Evolutionary conservation across 2,797 vertebrate genomes (phyloP), one percentile per base, ranked within the genome.

Genomic region (Helicolenus hilgendorfi): DNA sequence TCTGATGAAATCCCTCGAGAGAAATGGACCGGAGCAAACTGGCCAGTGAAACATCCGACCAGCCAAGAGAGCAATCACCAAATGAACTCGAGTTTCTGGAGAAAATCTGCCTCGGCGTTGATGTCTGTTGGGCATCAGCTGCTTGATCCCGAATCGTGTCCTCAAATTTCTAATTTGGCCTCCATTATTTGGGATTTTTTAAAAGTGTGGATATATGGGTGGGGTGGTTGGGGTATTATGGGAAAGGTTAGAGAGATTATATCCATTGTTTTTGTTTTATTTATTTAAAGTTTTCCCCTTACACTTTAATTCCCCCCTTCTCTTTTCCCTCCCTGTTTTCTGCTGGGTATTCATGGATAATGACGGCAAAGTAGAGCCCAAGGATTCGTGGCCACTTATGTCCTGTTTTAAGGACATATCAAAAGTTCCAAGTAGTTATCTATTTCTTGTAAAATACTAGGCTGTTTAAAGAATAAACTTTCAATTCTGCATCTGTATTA

Each of bases 371-470:
- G 79, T 96, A 95, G 93, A 96, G 96, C 96, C 96, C 93, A 95
- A 96, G 96, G 95, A 97, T 96, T 94, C 87, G 88, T 96, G 91
- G 93, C 96, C 94, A 94, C 94, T 89, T 90, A 95, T 97, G 97
- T 97, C 97, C 97, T 98, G 97, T 98, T 98, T 98, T 98, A 98
- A 98, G 97, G 97, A 95, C 97, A 96, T 96, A 91, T 94, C 94
- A 96, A 97, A 96, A 96, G 96, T 97, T 97, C 96, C 95, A 96
- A 97, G 96, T 98, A 97, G 97, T 97, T 97, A 97, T 96, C 95
- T 96, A 96, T 97, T 97, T 98, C 97, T 97, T 98, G 97, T 98
- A 98, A 97, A 97, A 97, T 98, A 98, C 93, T 98, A 98, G 97
- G 96, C 96, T 98, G 97, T 98, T 98, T 96, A 97, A 98, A 97